These are phyloP conservation scores for Hypsopygia costalis DNA, from an alignment of 2,888 invertebrate species.

Conservation along the genomic window DNA sequence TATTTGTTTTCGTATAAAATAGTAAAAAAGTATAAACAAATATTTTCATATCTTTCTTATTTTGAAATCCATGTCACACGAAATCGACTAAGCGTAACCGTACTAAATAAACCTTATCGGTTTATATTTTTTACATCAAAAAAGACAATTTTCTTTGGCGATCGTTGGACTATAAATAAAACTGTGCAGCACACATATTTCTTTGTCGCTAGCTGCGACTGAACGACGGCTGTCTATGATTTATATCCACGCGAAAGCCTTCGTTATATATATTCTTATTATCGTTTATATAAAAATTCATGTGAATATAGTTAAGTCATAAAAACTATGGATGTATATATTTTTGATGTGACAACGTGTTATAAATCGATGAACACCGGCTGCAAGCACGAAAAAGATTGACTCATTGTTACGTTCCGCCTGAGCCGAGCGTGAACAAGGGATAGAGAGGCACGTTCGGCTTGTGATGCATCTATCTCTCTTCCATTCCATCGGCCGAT, in stretches of 20 bases:
- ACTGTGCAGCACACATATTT: slow-evolving; percentile 25
- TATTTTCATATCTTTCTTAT: too few relatives aligned
- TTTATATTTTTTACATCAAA: background rate
- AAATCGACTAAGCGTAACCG: background rate
- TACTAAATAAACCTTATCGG: background rate
- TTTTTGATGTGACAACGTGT: too few relatives aligned
- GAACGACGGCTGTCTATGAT: slow-evolving; percentile 18
- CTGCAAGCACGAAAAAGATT: too few relatives aligned
- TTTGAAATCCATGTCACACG: background rate
- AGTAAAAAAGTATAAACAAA: too few relatives aligned
- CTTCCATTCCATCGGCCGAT: too few relatives aligned
- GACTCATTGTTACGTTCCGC: too few relatives aligned
- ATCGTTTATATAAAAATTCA: slow-evolving; percentile 9
- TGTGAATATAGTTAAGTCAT: slow-evolving; percentile 5
- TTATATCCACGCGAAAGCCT: slow-evolving; percentile 18
- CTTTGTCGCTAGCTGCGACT: slow-evolving; percentile 28
- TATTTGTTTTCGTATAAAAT: too few relatives aligned
- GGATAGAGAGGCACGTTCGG: too few relatives aligned
- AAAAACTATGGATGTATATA: too few relatives aligned
- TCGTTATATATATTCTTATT: slow-evolving; percentile 3
- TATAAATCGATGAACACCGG: too few relatives aligned
- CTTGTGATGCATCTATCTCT: too few relatives aligned
- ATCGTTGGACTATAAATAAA: slow-evolving; percentile 26
- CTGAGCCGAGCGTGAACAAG: too few relatives aligned
- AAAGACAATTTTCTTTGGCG: slow-evolving; percentile 9